These are phyloP conservation scores for Oplegnathus fasciatus DNA, from an alignment of 2,113 vertebrate species.

Conservation along the genomic window DNA sequence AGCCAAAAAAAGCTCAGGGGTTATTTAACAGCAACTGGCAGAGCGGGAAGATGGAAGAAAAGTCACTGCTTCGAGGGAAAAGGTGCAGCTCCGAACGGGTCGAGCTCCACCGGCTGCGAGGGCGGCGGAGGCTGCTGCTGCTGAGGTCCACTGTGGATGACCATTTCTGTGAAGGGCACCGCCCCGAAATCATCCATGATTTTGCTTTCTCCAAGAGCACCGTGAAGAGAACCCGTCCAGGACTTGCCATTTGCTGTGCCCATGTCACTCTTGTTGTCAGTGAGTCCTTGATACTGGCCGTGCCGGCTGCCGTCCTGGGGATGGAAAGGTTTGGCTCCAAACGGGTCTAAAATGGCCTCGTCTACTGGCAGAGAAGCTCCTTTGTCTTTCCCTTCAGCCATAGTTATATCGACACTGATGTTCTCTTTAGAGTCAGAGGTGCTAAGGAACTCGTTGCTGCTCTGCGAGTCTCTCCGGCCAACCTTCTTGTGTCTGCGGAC, in stretches of 20 bases:
- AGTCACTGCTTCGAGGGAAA: slow-evolving; percentile 95
- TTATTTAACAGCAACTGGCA: slow-evolving; percentile 19
- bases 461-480: slow-evolving; percentile 94
- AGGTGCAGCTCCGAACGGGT: slow-evolving; percentile 97
- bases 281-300: slow-evolving; percentile 86
- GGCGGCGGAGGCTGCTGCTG: slow-evolving; percentile 60
- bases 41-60: slow-evolving; percentile 40
- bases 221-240: slow-evolving; percentile 84
- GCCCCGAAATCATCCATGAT: slow-evolving; percentile 96
- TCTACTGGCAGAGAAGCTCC: slow-evolving; percentile 83
- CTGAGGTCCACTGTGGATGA: slow-evolving; percentile 80
- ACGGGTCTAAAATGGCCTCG: slow-evolving; percentile 89
- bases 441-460: slow-evolving; percentile 95
- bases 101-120: slow-evolving; percentile 87
- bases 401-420: slow-evolving; percentile 86
- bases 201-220: slow-evolving; percentile 79
- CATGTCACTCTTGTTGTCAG: slow-evolving; percentile 85
- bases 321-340: slow-evolving; percentile 95
- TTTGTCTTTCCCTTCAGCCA: slow-evolving; percentile 89
- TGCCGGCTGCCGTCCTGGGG: slow-evolving; percentile 86
- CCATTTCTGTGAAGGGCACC: slow-evolving; percentile 93
- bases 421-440: slow-evolving; percentile 97
- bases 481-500: slow-evolving; percentile 91
- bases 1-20: slow-evolving; percentile 21
- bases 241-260: slow-evolving; percentile 78